A percentile compares a stretch with the other conserved stretches of the same genome.
phyloP scores from a whole-genome alignment of 2,888 invertebrate genomes.

The Tanypteryx hageni region DNA sequence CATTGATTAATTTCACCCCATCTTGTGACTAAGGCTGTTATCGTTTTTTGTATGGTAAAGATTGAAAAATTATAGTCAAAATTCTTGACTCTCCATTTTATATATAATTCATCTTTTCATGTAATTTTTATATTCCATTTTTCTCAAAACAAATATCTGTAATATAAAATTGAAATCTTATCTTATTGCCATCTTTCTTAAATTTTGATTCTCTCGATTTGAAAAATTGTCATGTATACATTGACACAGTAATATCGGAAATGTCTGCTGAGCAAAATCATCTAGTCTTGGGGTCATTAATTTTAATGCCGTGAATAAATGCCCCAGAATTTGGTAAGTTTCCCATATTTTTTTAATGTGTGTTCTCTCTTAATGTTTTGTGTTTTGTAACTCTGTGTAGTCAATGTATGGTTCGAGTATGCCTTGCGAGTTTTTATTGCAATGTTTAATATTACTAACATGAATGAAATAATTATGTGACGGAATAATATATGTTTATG shows the following conservation, averaged over 20 bases:
- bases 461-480: conserved; percentile 60
- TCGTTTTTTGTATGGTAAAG: no score
- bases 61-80: no score
- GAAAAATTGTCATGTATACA: background rate
- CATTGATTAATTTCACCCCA: no score
- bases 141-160: background rate
- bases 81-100: no score
- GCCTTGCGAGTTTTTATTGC: conserved; percentile 58
- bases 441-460: conserved; percentile 59
- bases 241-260: background rate
- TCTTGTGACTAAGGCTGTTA: no score
- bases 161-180: background rate
- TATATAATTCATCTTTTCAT: background rate
- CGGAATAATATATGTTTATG: conserved; percentile 57
- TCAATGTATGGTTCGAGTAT: conserved; percentile 62
- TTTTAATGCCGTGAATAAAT: conserved; percentile 37
- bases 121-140: background rate
- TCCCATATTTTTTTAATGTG: conserved; percentile 53
- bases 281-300: conserved; percentile 47
- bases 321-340: conserved; percentile 59
- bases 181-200: background rate
- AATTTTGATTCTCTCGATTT: background rate
- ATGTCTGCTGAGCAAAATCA: conserved; percentile 38
- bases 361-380: conserved; percentile 61
- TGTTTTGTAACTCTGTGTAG: conserved; percentile 63